Percentiles rank a stretch among this genome's conserved stretches.
These are phyloP conservation scores for Chionis minor DNA, from an alignment of 2,113 vertebrate species.

Conservation along the genomic window DNA sequence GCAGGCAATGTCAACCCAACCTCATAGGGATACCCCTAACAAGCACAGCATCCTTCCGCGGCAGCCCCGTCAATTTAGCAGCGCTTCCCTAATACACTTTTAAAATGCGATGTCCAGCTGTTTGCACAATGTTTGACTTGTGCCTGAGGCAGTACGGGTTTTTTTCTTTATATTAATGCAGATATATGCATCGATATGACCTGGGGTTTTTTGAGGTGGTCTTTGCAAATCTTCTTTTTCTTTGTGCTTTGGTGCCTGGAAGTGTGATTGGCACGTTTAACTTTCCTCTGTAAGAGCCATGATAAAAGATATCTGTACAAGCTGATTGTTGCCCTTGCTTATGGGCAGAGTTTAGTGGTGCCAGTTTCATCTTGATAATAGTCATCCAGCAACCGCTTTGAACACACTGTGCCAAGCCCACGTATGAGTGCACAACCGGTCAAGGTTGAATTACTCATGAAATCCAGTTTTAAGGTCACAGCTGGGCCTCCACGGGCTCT, in stretches of 20 bases:
- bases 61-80: not conserved
- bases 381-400: not conserved
- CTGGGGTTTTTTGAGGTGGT: not conserved
- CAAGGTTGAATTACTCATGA: conserved; percentile 10
- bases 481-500: not conserved
- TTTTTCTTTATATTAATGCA: not conserved
- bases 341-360: not conserved
- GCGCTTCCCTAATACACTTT: not conserved
- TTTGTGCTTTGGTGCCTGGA: not conserved
- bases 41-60: not conserved
- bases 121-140: not conserved
- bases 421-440: accelerated
- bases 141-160: not conserved
- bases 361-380: not conserved
- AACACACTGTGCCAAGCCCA: not conserved
- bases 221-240: not conserved
- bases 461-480: conserved; percentile 8
- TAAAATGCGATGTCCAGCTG: not conserved
- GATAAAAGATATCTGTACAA: not conserved
- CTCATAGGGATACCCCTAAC: not conserved
- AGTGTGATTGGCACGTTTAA: not conserved
- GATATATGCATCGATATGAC: not conserved
- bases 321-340: not conserved
- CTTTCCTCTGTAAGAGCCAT: not conserved
- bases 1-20: conserved; percentile 34